These are phyloP conservation scores for Lagodon rhomboides DNA, from an alignment of 2,797 vertebrate genomes.

Conservation along the genomic window DNA sequence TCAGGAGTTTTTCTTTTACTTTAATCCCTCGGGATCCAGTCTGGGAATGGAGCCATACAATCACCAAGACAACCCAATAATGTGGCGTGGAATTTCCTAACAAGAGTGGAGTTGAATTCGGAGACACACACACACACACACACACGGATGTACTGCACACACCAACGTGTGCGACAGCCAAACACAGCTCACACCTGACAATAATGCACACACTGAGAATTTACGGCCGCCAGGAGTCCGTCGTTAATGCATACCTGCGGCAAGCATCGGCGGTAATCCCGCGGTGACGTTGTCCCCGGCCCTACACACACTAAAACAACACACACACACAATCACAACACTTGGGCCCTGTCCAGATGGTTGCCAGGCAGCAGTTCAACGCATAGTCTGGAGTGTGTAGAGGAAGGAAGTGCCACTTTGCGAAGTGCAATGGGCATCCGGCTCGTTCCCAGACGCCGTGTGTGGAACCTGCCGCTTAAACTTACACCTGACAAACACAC, in stretches of 20 bases:
- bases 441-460: constrained; percentile 70
- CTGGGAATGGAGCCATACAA: constrained; percentile 82
- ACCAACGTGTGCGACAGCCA: constrained; percentile 58
- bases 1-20: constrained; percentile 68
- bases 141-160: constrained; percentile 34
- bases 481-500: constrained; percentile 70
- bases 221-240: constrained; percentile 60
- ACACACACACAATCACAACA: constrained; percentile 66
- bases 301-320: constrained; percentile 33
- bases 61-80: constrained; percentile 83
- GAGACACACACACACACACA: constrained; percentile 45
- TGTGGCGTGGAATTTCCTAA: constrained; percentile 83
- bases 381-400: constrained; percentile 80
- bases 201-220: constrained; percentile 55
- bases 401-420: constrained; percentile 87
- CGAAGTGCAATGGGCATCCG: constrained; percentile 76
- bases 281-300: constrained; percentile 59
- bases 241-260: constrained; percentile 57
- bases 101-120: constrained; percentile 78
- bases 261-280: constrained; percentile 62
- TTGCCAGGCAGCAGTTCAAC: constrained; percentile 82
- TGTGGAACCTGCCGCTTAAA: constrained; percentile 63
- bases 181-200: constrained; percentile 62
- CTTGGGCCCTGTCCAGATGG: constrained; percentile 80
- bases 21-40: constrained; percentile 77